Conservation (phyloP, 2,888 invertebrate genomes). For the Drosophila cognata region DNA sequence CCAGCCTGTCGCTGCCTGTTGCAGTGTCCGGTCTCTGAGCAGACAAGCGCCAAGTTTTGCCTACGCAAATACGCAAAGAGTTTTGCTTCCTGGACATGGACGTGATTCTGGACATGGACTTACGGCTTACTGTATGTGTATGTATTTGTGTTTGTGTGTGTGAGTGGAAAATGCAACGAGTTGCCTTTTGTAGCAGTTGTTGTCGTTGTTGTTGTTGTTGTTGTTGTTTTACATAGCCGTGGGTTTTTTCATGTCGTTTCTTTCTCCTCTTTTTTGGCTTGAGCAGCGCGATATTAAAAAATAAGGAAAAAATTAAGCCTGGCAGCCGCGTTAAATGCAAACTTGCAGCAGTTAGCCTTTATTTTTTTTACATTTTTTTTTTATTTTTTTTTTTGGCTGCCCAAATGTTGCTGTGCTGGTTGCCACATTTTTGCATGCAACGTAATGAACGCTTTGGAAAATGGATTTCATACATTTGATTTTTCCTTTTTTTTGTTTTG, state of each 20-base stretch:
- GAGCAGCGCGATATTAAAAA: constrained; percentile 72
- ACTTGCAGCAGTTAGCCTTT: constrained; percentile 72
- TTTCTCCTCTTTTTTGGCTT: constrained; percentile 43
- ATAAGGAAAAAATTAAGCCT: constrained; percentile 75
- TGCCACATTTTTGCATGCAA: constrained; percentile 77
- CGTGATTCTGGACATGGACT: constrained; percentile 54
- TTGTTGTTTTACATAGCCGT: constrained; percentile 71
- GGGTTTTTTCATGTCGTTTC: constrained; percentile 65
- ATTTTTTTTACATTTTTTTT: neutral
- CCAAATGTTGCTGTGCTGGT: constrained; percentile 62
- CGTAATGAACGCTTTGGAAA: constrained; percentile 50
- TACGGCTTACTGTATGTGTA: constrained; percentile 27
- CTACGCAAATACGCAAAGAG: constrained; percentile 77
- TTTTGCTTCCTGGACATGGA: constrained; percentile 74
- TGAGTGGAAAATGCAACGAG: constrained; percentile 46
- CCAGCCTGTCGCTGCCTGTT: neutral
- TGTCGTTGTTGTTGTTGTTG: constrained; percentile 27
- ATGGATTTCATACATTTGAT: constrained; percentile 51
- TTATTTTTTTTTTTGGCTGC: constrained; percentile 41
- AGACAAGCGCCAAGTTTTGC: constrained; percentile 77
- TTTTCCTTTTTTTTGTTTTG: constrained; percentile 30
- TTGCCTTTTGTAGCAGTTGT: constrained; percentile 40
- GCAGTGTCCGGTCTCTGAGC: constrained; percentile 28
- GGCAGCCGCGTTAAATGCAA: constrained; percentile 82
- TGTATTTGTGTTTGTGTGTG: constrained; percentile 31